Conservation (phyloP, 2,888 invertebrate genomes). For the Himalopsyche kuldschensis region DNA sequence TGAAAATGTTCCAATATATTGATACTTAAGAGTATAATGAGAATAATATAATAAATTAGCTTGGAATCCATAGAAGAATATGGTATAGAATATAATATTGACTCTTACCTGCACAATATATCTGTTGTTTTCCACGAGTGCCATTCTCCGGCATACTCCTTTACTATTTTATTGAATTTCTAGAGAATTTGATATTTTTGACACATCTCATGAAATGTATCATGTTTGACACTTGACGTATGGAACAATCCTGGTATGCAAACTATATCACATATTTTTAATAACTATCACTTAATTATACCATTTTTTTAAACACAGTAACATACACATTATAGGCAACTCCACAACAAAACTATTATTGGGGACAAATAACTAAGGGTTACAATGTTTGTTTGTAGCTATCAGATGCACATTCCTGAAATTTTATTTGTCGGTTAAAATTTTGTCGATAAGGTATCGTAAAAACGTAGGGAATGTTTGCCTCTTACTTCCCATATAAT, state of each 20-base stretch:
- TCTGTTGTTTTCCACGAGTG: slow-evolving; percentile 65
- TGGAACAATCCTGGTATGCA: neutral
- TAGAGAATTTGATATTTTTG: slow-evolving; percentile 10
- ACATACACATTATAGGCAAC: neutral
- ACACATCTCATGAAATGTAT: slow-evolving; percentile 14
- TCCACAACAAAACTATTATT: neutral
- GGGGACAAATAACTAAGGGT: neutral
- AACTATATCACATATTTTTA: neutral
- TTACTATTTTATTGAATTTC: slow-evolving; percentile 35
- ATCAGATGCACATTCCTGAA: neutral
- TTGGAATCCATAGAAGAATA: no score
- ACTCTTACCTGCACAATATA: slow-evolving; percentile 73
- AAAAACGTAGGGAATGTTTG: neutral
- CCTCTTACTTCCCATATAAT: neutral
- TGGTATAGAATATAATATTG: neutral
- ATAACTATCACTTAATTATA: neutral
- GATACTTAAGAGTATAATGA: no score
- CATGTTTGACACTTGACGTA: neutral
- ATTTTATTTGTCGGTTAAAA: neutral
- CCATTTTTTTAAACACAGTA: neutral
- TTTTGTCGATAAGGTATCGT: neutral
- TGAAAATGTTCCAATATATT: no score
- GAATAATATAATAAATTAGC: no score
- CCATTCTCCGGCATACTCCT: slow-evolving; percentile 60
- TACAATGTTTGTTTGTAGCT: neutral